phyloP scores from a whole-genome alignment of 2,888 invertebrate genomes.

The Cyaniris semiargus region DNA sequence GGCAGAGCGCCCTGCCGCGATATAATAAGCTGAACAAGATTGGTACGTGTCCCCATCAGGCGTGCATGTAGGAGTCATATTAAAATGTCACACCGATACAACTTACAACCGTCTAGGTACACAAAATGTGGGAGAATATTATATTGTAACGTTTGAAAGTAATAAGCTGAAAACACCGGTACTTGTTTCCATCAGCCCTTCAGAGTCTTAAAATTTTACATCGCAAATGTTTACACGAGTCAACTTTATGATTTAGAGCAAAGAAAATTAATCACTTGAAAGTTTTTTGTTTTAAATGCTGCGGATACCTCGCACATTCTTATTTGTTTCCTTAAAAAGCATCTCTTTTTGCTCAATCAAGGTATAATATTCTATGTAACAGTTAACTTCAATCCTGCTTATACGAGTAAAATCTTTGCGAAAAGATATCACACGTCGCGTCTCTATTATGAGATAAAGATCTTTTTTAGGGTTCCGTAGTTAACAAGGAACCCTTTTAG shows the following conservation, averaged over 20 bases:
- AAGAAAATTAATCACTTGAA: not conserved
- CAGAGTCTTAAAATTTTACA: too few relatives aligned
- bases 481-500: too few relatives aligned
- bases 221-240: not conserved
- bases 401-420: too few relatives aligned
- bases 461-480: too few relatives aligned
- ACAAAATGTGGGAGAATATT: not conserved
- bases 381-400: too few relatives aligned
- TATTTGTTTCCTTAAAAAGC: too few relatives aligned
- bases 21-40: constrained; percentile 33
- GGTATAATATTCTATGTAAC: too few relatives aligned
- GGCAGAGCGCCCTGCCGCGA: not conserved
- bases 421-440: too few relatives aligned
- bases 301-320: too few relatives aligned
- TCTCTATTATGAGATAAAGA: too few relatives aligned
- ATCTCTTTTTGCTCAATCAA: too few relatives aligned
- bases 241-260: not conserved
- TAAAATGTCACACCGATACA: constrained; percentile 35
- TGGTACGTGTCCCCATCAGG: constrained; percentile 34
- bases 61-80: constrained; percentile 27
- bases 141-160: not conserved
- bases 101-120: not conserved
- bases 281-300: too few relatives aligned
- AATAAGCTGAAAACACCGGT: not conserved
- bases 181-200: not conserved